A percentile compares a stretch with the other conserved stretches of the same genome.
phyloP scores from a whole-genome alignment of 2,888 invertebrate genomes.

The Drosophila suboccidentalis region DNA sequence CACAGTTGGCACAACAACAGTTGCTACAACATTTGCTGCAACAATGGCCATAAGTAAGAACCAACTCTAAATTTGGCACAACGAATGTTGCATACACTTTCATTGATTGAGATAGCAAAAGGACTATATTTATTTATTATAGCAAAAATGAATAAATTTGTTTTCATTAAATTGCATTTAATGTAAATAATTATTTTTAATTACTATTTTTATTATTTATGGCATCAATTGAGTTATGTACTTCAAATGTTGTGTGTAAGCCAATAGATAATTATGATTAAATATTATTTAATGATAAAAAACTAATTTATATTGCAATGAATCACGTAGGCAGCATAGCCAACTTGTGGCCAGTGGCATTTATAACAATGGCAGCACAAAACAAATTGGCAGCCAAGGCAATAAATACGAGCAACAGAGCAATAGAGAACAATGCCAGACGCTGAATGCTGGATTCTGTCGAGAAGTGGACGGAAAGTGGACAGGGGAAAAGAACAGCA shows the following conservation, averaged over 20 bases:
- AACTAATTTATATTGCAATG: background rate
- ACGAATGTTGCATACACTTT: conserved; percentile 32
- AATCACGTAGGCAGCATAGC: conserved; percentile 3
- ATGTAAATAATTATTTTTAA: no score
- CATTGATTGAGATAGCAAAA: background rate
- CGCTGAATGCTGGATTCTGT: conserved; percentile 6
- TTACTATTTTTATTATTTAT: no score
- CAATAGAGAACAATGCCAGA: conserved; percentile 67
- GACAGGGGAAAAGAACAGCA: conserved; percentile 29
- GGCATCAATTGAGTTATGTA: no score
- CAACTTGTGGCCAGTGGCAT: conserved; percentile 3
- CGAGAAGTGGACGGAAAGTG: conserved; percentile 14
- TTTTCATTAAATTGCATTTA: no score
- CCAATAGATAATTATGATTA: background rate
- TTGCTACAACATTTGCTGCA: conserved; percentile 42
- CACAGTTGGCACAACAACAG: conserved; percentile 44
- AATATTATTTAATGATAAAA: background rate
- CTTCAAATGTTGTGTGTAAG: background rate
- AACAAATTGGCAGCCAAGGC: conserved; percentile 77
- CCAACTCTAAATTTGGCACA: background rate
- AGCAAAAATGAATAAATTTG: no score
- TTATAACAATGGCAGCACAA: conserved; percentile 64
- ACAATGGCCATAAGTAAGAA: conserved; percentile 34
- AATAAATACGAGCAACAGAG: conserved; percentile 75
- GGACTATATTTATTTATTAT: background rate